Percentiles rank a stretch among this genome's conserved stretches.
Evolutionary conservation across 2,113 vertebrate genomes (phyloP).

Genomic region (Lampris incognitus): DNA sequence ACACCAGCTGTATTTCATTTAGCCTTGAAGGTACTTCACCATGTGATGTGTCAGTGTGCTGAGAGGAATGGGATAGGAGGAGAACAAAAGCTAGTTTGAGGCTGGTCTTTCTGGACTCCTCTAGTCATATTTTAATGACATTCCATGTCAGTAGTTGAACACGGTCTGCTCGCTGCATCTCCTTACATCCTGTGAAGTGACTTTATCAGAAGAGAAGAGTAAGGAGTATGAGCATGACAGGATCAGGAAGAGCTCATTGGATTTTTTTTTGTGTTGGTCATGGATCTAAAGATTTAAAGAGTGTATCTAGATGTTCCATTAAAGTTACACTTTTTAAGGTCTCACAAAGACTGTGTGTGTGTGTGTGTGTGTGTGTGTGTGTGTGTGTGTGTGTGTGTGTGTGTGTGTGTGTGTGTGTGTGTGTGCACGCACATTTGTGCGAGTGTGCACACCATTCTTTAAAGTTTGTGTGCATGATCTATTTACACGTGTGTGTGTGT

Average conservation of each 20-base stretch:
- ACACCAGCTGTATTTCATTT: conserved; percentile 25
- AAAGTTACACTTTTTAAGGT: neutral
- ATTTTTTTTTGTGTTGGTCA: neutral
- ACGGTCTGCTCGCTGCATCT: neutral
- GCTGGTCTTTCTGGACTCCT: conserved; percentile 3
- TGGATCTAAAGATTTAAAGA: neutral
- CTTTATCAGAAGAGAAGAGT: conserved; percentile 15
- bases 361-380: neutral
- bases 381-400: neutral
- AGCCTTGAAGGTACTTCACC: conserved; percentile 4
- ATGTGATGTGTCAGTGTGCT: conserved; percentile 14
- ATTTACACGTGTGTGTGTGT: no score
- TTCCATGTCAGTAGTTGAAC: conserved; percentile 39
- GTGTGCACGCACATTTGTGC: no score
- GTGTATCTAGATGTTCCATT: neutral
- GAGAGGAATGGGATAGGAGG: neutral
- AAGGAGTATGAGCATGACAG: neutral
- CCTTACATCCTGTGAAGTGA: conserved; percentile 29
- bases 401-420: neutral
- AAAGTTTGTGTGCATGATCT: no score
- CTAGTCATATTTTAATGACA: conserved; percentile 17
- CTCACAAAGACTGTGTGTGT: neutral
- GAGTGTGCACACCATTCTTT: no score
- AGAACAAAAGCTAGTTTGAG: conserved; percentile 34
- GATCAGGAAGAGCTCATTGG: conserved; percentile 5